Conservation (phyloP, 1,140 invertebrate genomes). For the Tribolium madens region DNA sequence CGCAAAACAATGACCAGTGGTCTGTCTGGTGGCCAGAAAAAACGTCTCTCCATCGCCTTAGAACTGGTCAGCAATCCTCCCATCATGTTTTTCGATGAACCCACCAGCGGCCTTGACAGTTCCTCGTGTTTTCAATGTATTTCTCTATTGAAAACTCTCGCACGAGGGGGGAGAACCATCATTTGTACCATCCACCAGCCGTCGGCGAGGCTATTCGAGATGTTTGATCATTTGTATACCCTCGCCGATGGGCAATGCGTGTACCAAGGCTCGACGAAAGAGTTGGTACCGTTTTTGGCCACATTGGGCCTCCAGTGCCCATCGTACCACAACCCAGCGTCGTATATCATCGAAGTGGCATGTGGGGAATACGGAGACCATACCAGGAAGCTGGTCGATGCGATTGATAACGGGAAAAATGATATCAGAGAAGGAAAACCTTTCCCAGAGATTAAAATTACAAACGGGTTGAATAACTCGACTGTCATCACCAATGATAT, state of each 20-base stretch:
- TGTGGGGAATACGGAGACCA: conserved; percentile 96
- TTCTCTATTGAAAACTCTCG: conserved; percentile 86
- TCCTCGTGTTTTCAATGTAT: conserved; percentile 96
- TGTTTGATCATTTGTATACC: conserved; percentile 97
- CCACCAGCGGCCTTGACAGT: conserved; percentile 95
- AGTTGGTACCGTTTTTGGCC: conserved; percentile 89
- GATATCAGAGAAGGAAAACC: conserved; percentile 77
- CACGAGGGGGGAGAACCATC: conserved; percentile 89
- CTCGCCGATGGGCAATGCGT: conserved; percentile 94
- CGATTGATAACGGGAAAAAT: conserved; percentile 84
- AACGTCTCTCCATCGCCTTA: conserved; percentile 94
- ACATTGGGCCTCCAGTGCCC: conserved; percentile 89
- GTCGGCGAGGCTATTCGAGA: conserved; percentile 94
- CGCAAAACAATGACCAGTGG: conserved; percentile 89
- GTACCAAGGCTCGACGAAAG: conserved; percentile 88
- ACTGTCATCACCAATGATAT: conserved; percentile 74
- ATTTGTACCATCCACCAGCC: conserved; percentile 99
- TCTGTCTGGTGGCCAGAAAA: conserved; percentile 95
- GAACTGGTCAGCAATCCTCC: conserved; percentile 96
- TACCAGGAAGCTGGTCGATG: conserved; percentile 80
- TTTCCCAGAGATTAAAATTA: conserved; percentile 71
- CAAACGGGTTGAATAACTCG: conserved; percentile 74
- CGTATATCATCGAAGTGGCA: conserved; percentile 95
- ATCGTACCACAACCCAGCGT: conserved; percentile 96
- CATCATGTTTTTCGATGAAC: conserved; percentile 98